These are phyloP conservation scores for Dolichoris vasculosae DNA, from an alignment of 1,140 invertebrate species.

Conservation along the genomic window DNA sequence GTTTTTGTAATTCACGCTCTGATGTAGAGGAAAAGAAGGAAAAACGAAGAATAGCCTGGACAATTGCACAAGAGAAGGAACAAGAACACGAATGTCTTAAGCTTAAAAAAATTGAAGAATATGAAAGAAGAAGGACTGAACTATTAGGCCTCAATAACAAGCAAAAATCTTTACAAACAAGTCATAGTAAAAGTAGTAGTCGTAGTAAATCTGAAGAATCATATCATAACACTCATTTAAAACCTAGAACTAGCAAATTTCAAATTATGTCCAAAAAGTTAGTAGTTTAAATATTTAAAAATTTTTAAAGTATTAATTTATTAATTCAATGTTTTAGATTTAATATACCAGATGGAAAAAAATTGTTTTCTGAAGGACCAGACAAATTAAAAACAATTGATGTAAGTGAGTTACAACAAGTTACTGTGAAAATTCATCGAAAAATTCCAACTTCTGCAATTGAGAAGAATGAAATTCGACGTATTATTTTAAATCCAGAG, in stretches of 20 bases:
- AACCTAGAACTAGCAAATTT: not conserved
- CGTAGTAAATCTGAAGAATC: constrained; percentile 34
- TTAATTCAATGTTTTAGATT: constrained; percentile 18
- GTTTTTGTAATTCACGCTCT: not conserved
- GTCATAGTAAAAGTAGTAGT: constrained; percentile 26
- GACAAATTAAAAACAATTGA: not conserved
- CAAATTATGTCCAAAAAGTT: constrained; percentile 43
- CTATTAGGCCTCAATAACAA: not conserved
- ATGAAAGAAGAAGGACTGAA: constrained; percentile 41
- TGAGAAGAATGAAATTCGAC: constrained; percentile 36
- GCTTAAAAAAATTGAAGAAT: constrained; percentile 50
- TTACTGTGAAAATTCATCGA: constrained; percentile 39
- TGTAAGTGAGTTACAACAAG: constrained; percentile 22
- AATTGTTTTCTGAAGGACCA: constrained; percentile 32
- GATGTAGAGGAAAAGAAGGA: constrained; percentile 31
- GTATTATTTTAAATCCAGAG: constrained; percentile 33
- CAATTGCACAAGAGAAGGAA: constrained; percentile 33
- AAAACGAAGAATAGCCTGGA: constrained; percentile 44
- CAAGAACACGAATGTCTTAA: constrained; percentile 44
- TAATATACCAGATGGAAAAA: constrained; percentile 15
- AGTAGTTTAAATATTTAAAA: not conserved
- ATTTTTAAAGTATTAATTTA: not conserved
- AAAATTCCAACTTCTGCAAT: constrained; percentile 31
- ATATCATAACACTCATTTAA: not conserved
- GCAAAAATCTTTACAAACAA: not conserved